A percentile compares a stretch with the other conserved stretches of the same genome.
These are phyloP conservation scores for Acheta domesticus DNA, from an alignment of 2,888 invertebrate genomes.

Conservation along the genomic window DNA sequence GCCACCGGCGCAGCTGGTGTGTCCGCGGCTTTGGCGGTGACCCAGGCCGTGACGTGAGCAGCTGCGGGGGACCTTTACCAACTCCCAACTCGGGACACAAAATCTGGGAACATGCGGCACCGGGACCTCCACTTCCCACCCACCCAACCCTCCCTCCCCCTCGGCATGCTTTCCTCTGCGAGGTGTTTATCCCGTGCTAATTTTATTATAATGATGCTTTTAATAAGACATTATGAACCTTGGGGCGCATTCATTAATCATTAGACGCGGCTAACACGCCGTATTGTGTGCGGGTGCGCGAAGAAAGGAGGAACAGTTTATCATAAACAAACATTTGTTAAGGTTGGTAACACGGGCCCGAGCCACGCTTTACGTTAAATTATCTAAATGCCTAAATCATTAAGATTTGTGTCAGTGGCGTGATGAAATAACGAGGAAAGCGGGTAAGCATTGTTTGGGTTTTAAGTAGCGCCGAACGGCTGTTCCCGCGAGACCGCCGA, in stretches of 20 bases:
- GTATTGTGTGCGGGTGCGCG: background rate
- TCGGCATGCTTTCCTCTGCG: background rate
- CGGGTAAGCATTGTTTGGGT: background rate
- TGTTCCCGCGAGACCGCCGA: background rate
- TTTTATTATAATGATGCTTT: slow-evolving; percentile 10
- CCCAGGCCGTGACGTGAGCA: no score
- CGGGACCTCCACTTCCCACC: background rate
- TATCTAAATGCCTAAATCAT: slow-evolving; percentile 18
- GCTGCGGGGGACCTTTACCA: background rate
- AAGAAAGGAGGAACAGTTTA: slow-evolving; percentile 18
- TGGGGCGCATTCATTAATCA: background rate
- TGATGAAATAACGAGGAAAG: slow-evolving; percentile 9
- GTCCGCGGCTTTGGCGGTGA: no score
- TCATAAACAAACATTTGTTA: slow-evolving; percentile 18
- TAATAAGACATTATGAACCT: slow-evolving; percentile 10
- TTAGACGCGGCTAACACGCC: background rate
- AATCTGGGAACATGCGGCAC: background rate
- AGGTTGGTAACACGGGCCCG: background rate
- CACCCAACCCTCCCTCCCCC: background rate
- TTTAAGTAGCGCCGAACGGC: background rate
- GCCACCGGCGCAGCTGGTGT: no score
- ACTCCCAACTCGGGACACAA: slow-evolving; percentile 2
- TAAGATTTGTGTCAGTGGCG: slow-evolving; percentile 18
- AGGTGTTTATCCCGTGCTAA: slow-evolving; percentile 6
- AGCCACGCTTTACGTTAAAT: background rate